Conservation (phyloP, 1,140 invertebrate species). For the Trigoniulus corallinus region DNA sequence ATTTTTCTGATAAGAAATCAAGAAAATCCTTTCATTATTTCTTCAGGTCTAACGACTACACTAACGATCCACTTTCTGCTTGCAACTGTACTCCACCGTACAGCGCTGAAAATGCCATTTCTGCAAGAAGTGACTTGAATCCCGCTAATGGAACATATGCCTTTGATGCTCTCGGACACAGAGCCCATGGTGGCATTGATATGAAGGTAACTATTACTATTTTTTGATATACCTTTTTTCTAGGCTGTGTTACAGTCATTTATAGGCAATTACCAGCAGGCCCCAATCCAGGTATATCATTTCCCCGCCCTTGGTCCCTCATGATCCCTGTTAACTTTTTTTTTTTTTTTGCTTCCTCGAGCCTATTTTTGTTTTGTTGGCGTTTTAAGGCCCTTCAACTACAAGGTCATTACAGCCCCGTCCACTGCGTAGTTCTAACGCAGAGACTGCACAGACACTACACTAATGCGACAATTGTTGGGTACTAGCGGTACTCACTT, state of each 20-base stretch:
- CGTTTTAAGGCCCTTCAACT: too few relatives aligned
- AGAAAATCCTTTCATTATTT: constrained; percentile 2
- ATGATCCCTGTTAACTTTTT: neutral
- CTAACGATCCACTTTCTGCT: constrained; percentile 43
- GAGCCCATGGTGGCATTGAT: constrained; percentile 45
- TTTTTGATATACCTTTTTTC: too few relatives aligned
- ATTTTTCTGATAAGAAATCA: too few relatives aligned
- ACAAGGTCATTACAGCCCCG: too few relatives aligned
- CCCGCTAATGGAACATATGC: constrained; percentile 37
- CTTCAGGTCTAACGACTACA: constrained; percentile 48
- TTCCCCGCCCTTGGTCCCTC: neutral
- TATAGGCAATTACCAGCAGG: neutral
- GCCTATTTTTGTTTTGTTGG: too few relatives aligned
- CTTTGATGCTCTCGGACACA: constrained; percentile 41
- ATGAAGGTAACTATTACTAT: constrained; percentile 40
- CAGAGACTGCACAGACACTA: too few relatives aligned
- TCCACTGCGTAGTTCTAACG: too few relatives aligned
- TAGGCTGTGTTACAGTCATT: constrained; percentile 9
- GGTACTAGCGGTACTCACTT: too few relatives aligned
- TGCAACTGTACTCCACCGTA: constrained; percentile 56
- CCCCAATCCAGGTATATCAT: neutral
- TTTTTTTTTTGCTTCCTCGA: neutral
- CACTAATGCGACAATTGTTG: too few relatives aligned
- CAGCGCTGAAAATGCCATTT: constrained; percentile 51
- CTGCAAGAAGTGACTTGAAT: constrained; percentile 50